A percentile compares a stretch with the other conserved stretches of the same genome.
phyloP scores from a whole-genome alignment of 2,113 vertebrate species.

The Gallinago paraguaiae region DNA sequence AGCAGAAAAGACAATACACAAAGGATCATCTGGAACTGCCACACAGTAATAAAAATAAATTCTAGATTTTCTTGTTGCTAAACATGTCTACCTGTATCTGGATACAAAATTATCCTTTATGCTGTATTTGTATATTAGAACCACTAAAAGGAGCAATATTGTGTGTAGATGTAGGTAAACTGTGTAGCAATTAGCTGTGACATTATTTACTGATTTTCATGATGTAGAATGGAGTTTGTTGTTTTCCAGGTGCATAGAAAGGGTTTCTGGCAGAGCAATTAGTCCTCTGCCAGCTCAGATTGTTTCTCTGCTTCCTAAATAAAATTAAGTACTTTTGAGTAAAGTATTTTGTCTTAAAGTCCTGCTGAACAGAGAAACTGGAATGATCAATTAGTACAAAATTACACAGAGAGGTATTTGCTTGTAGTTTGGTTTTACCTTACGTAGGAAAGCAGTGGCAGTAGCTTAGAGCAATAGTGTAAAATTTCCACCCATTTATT shows the following conservation, averaged over 20 bases:
- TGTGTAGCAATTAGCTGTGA: neutral
- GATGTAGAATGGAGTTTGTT: neutral
- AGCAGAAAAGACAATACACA: neutral
- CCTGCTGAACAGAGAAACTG: neutral
- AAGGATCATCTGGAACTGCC: neutral
- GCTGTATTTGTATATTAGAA: neutral
- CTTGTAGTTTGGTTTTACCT: neutral
- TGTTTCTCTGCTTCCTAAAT: neutral
- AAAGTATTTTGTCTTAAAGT: neutral
- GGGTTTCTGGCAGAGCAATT: neutral
- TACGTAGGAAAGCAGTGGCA: neutral
- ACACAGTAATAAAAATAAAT: neutral
- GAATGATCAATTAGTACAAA: neutral
- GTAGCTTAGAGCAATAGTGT: neutral
- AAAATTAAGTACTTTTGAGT: neutral
- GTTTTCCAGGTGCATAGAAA: neutral
- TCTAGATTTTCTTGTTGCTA: neutral
- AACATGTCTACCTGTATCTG: neutral
- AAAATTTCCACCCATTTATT: neutral
- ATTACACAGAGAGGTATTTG: neutral
- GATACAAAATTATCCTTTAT: neutral
- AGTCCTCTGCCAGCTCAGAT: neutral
- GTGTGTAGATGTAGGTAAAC: neutral
- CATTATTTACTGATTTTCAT: neutral
- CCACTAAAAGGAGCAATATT: neutral